Percentiles rank a stretch among this genome's conserved stretches.
Evolutionary conservation across 2,888 invertebrate genomes (phyloP).

Genomic region (Drosophila melanosoma): DNA sequence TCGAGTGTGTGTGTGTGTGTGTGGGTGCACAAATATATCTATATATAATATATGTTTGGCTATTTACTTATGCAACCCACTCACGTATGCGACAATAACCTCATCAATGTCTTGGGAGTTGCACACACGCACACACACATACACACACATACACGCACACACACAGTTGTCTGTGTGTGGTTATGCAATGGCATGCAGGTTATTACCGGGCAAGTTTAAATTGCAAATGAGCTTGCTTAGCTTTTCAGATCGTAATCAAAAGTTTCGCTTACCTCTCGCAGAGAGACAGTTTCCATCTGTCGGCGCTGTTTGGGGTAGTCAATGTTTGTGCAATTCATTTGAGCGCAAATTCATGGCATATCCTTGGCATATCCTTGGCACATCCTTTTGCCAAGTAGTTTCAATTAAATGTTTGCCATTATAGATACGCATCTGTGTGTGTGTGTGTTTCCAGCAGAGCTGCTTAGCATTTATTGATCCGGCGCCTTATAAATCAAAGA

Average conservation of each 20-base stretch:
- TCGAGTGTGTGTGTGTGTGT: slow-evolving; percentile 14
- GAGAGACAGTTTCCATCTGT: slow-evolving; percentile 13
- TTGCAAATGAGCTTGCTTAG: slow-evolving; percentile 54
- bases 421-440: slow-evolving; percentile 51
- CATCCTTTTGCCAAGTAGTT: slow-evolving; percentile 33
- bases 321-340: slow-evolving; percentile 61
- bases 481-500: slow-evolving; percentile 52
- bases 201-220: slow-evolving; percentile 52
- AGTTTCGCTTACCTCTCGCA: slow-evolving; percentile 31
- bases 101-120: slow-evolving; percentile 57
- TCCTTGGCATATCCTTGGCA: slow-evolving; percentile 15
- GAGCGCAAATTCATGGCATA: slow-evolving; percentile 21
- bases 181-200: slow-evolving; percentile 30
- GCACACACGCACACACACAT: background rate
- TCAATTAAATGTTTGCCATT: slow-evolving; percentile 66
- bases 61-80: slow-evolving; percentile 53
- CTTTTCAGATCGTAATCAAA: slow-evolving; percentile 55
- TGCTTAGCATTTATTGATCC: slow-evolving; percentile 45
- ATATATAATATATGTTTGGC: slow-evolving; percentile 19
- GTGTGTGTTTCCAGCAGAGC: slow-evolving; percentile 19
- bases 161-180: background rate
- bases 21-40: slow-evolving; percentile 1
- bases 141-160: too few relatives aligned
- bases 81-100: slow-evolving; percentile 63
- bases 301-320: slow-evolving; percentile 1